Evolutionary conservation across 2,888 invertebrate genomes (phyloP), one percentile per base, ranked within the genome.

Genomic region (Acleris sparsana): DNA sequence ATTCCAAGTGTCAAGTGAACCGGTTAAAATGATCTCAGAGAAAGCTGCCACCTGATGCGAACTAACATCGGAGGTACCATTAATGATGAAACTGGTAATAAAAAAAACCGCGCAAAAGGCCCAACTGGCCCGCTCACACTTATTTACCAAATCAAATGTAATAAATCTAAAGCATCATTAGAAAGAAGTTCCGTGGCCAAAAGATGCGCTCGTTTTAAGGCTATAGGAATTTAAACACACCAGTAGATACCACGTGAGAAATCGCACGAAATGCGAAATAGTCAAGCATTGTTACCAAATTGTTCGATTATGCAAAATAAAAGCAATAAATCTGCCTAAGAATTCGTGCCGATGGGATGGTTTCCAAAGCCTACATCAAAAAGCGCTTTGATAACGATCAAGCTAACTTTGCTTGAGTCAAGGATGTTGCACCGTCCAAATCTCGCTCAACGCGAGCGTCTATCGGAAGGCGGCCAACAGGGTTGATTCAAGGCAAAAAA

Each of bases 101-200:
- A 66, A 69, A n/a, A 69, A 68, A 56, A 61, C 11, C 39, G 13
- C 55, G 63, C 62, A 58, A 55, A 69, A 63, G 60, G 56, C 51
- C 53, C 25, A 46, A 51, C 33, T 51, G 59, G 39, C 39, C 39
- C 68, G 64, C 69, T 74, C 70, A 62, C 63, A 61, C 65, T 68
- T 71, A 72, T 76, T 75, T 71, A 72, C 69, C 66, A 72, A 67
- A 72, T 70, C 67, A 74, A 77, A 73, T 63, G 75, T 72, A 76
- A 85, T 87, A 85, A 85, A 85, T 86, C 79, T 75, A 74, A 74
- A 65, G 71, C 76, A 78, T 83, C 83, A 80, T 86, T 83, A 86
- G 73, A 75, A 71, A 79, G 79, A 86, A 85, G 82, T 78, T 75
- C 80, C 82, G 80, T 78, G 76, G 73, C 82, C 77, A 80, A 82